phyloP scores from a whole-genome alignment of 2,888 invertebrate genomes.

The Heliconius charithonia region DNA sequence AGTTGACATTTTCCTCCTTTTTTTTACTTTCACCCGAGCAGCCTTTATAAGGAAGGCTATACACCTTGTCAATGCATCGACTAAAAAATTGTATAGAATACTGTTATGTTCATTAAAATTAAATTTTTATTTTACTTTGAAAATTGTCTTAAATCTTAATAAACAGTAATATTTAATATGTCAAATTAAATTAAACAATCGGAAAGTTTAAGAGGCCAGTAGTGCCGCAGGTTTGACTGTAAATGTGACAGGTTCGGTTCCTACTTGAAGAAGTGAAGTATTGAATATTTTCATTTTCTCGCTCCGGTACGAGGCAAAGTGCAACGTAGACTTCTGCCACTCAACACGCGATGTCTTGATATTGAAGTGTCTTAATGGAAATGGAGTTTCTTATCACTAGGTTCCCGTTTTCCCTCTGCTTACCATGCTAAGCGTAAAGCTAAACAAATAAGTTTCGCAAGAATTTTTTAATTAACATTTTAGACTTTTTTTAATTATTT shows the following conservation, averaged over 20 bases:
- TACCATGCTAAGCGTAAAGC: background rate
- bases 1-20: conserved; percentile 14
- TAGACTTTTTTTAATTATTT: too few relatives aligned
- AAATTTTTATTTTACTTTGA: too few relatives aligned
- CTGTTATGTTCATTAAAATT: background rate
- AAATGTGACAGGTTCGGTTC: too few relatives aligned
- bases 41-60: background rate
- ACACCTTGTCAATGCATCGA: background rate
- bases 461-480: too few relatives aligned
- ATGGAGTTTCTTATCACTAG: background rate
- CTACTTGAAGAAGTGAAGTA: background rate
- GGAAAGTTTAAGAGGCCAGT: too few relatives aligned
- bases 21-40: background rate
- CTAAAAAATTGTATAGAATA: background rate
- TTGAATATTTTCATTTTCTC: background rate
- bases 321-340: background rate
- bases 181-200: too few relatives aligned
- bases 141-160: too few relatives aligned
- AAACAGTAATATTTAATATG: too few relatives aligned
- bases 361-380: background rate
- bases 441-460: background rate
- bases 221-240: too few relatives aligned
- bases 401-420: background rate
- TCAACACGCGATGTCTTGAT: background rate
- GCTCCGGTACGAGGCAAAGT: background rate